A percentile compares a stretch with the other conserved stretches of the same genome.
These are phyloP conservation scores for Anniella stebbinsi DNA, from an alignment of 2,797 vertebrate genomes.

Conservation along the genomic window DNA sequence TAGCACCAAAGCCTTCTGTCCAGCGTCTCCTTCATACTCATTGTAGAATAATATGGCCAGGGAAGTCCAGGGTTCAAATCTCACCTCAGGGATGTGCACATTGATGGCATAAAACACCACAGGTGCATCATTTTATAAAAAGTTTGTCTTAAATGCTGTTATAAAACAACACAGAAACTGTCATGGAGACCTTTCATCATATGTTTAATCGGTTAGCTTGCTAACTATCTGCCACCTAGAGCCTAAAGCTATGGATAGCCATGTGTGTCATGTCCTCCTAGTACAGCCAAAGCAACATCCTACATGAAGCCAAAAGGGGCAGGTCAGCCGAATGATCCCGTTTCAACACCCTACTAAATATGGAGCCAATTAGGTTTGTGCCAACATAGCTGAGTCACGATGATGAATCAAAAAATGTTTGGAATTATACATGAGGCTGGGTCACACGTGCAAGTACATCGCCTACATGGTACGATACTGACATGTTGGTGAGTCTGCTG, in stretches of 20 bases:
- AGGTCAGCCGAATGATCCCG: not conserved
- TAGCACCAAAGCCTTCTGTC: not conserved
- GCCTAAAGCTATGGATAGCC: not conserved
- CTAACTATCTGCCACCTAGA: not conserved
- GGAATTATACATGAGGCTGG: not conserved
- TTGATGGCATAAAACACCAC: not conserved
- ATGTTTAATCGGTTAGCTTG: not conserved
- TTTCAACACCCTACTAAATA: not conserved
- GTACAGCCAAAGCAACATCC: not conserved
- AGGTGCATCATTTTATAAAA: not conserved
- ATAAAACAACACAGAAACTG: not conserved
- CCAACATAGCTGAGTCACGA: not conserved
- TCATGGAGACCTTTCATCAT: not conserved
- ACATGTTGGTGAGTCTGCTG: not conserved
- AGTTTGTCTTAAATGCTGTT: not conserved
- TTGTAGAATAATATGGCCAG: not conserved
- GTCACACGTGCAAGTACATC: not conserved
- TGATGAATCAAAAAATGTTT: conserved; percentile 14
- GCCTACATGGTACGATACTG: not conserved
- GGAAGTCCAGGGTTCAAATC: not conserved
- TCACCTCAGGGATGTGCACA: not conserved
- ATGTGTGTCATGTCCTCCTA: not conserved
- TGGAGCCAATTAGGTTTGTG: not conserved
- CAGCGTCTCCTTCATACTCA: not conserved
- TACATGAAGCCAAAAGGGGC: not conserved